These are phyloP conservation scores for Hylaea fasciaria DNA, from an alignment of 2,888 invertebrate genomes.

Conservation along the genomic window DNA sequence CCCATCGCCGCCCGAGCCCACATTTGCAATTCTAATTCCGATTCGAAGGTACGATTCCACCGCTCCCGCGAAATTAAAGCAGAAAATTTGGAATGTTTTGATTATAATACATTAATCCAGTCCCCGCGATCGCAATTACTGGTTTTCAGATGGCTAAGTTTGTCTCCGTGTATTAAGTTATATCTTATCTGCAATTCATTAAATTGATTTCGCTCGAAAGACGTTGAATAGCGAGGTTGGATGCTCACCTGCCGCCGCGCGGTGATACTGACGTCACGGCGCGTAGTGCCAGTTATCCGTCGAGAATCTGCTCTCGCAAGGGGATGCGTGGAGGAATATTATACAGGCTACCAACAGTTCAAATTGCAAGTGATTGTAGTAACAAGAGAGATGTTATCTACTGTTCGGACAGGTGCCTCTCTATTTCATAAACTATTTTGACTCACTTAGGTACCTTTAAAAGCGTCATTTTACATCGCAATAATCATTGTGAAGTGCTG, in stretches of 20 bases:
- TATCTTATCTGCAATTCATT: conserved; percentile 16
- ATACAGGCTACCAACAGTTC: neutral
- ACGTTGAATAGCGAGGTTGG: neutral
- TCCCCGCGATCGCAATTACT: conserved; percentile 5
- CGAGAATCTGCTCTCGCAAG: neutral
- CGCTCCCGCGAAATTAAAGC: conserved; percentile 15
- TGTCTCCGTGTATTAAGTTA: conserved; percentile 1
- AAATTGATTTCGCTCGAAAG: conserved; percentile 14
- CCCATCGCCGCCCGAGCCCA: conserved; percentile 50
- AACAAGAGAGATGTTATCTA: neutral
- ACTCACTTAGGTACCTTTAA: no score
- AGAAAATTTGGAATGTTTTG: conserved; percentile 29
- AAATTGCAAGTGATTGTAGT: neutral
- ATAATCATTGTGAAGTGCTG: no score
- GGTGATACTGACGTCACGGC: conserved; percentile 1
- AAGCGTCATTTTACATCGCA: no score
- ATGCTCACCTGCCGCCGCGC: conserved; percentile 9
- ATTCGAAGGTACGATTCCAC: conserved; percentile 17
- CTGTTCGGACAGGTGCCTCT: no score
- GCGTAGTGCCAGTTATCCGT: neutral
- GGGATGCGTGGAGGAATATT: neutral
- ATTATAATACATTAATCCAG: conserved; percentile 24
- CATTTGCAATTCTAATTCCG: conserved; percentile 49
- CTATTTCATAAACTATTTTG: no score
- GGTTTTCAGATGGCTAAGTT: conserved; percentile 9